Evolutionary conservation across 2,113 vertebrate species (phyloP).

Genomic region (Hippopotamus amphibius): DNA sequence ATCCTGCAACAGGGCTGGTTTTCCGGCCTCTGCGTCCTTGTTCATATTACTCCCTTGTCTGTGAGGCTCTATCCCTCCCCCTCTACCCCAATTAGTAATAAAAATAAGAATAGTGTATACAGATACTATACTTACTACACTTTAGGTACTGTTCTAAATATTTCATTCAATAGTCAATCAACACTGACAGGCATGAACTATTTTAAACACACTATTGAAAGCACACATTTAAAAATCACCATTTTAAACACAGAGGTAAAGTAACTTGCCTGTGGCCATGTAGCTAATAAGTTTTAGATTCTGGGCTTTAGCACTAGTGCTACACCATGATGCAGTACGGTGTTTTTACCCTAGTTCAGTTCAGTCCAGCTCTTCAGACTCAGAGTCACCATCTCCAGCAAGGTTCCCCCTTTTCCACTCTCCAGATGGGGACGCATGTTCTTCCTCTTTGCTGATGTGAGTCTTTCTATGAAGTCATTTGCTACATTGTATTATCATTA

Average conservation of each 20-base stretch:
- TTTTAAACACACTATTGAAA: not conserved
- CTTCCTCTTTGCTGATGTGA: not conserved
- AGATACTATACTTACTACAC: not conserved
- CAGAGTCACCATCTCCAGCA: not conserved
- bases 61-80: not conserved
- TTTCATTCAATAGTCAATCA: not conserved
- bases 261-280: not conserved
- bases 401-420: no score
- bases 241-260: not conserved
- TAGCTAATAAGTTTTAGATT: not conserved
- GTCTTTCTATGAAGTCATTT: not conserved
- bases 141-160: not conserved
- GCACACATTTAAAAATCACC: not conserved
- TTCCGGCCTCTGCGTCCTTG: not conserved
- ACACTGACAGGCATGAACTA: not conserved
- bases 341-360: not conserved
- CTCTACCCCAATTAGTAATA: not conserved
- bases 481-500: not conserved
- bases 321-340: not conserved
- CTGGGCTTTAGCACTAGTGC: not conserved
- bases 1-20: not conserved
- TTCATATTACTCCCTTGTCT: not conserved
- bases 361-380: not conserved
- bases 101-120: not conserved
- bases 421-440: not conserved